Evolutionary conservation across 1,140 invertebrate species (phyloP), one percentile per base, ranked within the genome.

Genomic region (Calliopsis andreniformis): DNA sequence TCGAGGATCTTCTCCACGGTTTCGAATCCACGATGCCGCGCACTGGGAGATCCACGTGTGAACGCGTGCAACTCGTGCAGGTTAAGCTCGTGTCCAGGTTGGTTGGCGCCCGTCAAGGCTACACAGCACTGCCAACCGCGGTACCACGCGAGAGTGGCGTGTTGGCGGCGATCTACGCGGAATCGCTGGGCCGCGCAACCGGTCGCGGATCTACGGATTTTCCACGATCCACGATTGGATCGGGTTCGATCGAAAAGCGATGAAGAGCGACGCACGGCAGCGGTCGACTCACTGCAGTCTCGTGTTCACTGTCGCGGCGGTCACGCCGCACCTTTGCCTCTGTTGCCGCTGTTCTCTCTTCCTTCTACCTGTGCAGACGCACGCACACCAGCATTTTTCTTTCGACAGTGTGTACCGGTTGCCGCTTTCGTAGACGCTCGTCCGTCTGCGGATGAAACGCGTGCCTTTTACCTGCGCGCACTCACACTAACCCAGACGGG

Each of bases 21-120:
- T 55, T 61, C 39, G 56, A 62, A 61, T 39, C 59, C n/a, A 71
- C 43, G 42, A 47, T 67, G 35, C 42, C 64, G 64, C 71, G 71
- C 39, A 58, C 30, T 30, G 25, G 30, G 7, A n/a, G 66, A 43
- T 63, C 58, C 69, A 83, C 80, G 80, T 79, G 82, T 53, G 49
- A 30, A 79, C 67, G 23, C 53, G 49, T 18, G 45, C 32, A 47
- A 47, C 25, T 49, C 78, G 84, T 71, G 78, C 73, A 42, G 55
- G 55, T 49, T 42, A 66, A 70, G 76, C 82, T 82, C 78, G 61
- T 68, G 55, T 84, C 78, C 80, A 83, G 83, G 79, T 83, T 80
- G 63, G 79, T 81, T 89, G 88, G 87, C 88, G 88, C 87, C 88
- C 87, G 82, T 87, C 88, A 89, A 89, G 88, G 88, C 87, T 89